Percentiles rank a stretch among this genome's conserved stretches.
Evolutionary conservation across 2,888 invertebrate species (phyloP).

Genomic region (Zygaena filipendulae): DNA sequence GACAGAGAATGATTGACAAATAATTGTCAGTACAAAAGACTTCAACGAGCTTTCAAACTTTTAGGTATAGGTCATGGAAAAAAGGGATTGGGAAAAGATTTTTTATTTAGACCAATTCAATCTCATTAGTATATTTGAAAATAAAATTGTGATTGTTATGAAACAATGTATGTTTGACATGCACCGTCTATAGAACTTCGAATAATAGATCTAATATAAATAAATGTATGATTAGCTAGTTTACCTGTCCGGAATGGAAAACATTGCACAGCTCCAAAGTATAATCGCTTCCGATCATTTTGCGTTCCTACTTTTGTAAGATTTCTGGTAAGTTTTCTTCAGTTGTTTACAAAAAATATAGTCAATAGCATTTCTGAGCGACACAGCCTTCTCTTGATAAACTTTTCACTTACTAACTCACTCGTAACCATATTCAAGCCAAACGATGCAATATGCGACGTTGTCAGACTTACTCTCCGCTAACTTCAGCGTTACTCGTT

Average conservation of each 20-base stretch:
- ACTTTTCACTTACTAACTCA: conserved; percentile 30
- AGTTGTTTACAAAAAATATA: too few species aligned
- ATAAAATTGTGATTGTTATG: too few species aligned
- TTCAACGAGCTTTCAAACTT: conserved; percentile 29
- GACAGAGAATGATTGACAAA: not conserved
- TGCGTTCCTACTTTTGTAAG: conserved; percentile 22
- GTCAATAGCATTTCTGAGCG: conserved; percentile 22
- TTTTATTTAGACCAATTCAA: too few species aligned
- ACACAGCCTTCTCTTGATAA: conserved; percentile 27
- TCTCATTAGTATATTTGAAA: too few species aligned
- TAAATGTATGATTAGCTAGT: too few species aligned
- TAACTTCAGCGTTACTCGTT: conserved; percentile 39
- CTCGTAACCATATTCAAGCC: conserved; percentile 42
- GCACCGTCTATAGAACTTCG: too few species aligned
- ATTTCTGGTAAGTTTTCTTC: too few species aligned
- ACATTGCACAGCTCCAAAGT: conserved; percentile 89
- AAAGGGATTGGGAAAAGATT: too few species aligned
- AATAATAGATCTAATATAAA: too few species aligned
- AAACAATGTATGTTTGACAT: too few species aligned
- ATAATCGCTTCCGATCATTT: conserved; percentile 86
- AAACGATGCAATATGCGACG: conserved; percentile 29
- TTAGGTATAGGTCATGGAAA: conserved; percentile 4
- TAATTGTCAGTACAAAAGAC: conserved; percentile 28
- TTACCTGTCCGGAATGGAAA: conserved; percentile 88
- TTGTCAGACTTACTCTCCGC: conserved; percentile 37